A percentile compares a stretch with the other conserved stretches of the same genome.
Evolutionary conservation across 2,888 invertebrate species (phyloP).

Genomic region (Conomelus anceps): DNA sequence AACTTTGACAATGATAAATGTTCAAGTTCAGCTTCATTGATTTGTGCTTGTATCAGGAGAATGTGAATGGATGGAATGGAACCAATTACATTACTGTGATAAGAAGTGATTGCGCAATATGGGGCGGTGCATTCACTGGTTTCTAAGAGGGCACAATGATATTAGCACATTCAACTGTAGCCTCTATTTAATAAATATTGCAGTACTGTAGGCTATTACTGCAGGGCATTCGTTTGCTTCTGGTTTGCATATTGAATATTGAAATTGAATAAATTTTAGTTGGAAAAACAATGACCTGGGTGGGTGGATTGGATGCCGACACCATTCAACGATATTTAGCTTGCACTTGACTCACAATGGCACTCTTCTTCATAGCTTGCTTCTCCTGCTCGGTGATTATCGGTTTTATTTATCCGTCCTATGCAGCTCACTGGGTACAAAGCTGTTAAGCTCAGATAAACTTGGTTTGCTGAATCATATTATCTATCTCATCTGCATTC

Average conservation of each 20-base stretch:
- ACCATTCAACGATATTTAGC: not conserved
- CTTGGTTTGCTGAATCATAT: not conserved
- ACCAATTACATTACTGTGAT: not conserved
- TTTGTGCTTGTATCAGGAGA: not conserved
- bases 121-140: not conserved
- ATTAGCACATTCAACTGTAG: not conserved
- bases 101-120: not conserved
- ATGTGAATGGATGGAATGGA: not conserved
- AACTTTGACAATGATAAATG: not conserved
- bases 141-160: not conserved
- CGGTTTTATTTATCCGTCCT: not conserved
- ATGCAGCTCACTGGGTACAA: not conserved
- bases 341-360: not conserved
- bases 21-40: not conserved
- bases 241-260: not conserved
- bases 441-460: not conserved
- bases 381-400: not conserved
- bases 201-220: not conserved
- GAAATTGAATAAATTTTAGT: not conserved
- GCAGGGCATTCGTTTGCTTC: not conserved
- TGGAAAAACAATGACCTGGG: not conserved
- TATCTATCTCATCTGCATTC: not conserved
- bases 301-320: not conserved
- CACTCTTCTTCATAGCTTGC: not conserved
- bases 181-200: not conserved